These are phyloP conservation scores for Cromileptes altivelis DNA, from an alignment of 2,113 vertebrate genomes.

Conservation along the genomic window DNA sequence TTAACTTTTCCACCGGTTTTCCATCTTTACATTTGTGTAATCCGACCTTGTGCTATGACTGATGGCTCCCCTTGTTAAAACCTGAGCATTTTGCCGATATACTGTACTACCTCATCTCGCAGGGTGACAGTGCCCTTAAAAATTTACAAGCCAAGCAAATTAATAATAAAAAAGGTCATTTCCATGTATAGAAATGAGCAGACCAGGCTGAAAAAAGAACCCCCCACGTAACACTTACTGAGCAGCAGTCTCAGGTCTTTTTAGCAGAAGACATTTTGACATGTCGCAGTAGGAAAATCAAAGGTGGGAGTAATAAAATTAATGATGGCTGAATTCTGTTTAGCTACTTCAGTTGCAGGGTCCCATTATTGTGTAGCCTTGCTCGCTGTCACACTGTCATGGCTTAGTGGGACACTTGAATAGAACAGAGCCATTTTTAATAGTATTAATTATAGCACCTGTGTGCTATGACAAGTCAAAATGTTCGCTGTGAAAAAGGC, in stretches of 20 bases:
- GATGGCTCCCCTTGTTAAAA: slow-evolving; percentile 39
- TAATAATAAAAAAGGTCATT: slow-evolving; percentile 18
- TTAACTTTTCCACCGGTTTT: not conserved
- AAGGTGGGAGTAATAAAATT: not conserved
- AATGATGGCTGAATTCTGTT: slow-evolving; percentile 12
- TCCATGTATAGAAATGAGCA: slow-evolving; percentile 10
- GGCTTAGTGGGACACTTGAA: not conserved
- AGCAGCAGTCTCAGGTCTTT: not conserved
- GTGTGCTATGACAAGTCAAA: not conserved
- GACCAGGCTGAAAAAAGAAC: not conserved
- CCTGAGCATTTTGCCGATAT: slow-evolving; percentile 84
- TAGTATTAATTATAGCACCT: slow-evolving; percentile 3
- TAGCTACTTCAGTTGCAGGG: not conserved
- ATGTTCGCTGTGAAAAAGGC: slow-evolving; percentile 6
- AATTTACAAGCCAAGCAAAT: slow-evolving; percentile 75
- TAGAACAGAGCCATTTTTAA: not conserved
- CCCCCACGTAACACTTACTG: not conserved
- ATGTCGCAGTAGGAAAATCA: not conserved
- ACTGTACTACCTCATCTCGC: slow-evolving; percentile 90
- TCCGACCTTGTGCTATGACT: not conserved
- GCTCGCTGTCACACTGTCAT: not conserved
- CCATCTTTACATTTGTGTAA: slow-evolving; percentile 20
- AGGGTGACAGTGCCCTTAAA: slow-evolving; percentile 84
- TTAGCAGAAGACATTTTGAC: slow-evolving; percentile 1
- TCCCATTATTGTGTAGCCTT: not conserved